Base-by-base conservation (phyloP, 2,113 vertebrate genomes). In the Struthidea cinerea region DNA sequence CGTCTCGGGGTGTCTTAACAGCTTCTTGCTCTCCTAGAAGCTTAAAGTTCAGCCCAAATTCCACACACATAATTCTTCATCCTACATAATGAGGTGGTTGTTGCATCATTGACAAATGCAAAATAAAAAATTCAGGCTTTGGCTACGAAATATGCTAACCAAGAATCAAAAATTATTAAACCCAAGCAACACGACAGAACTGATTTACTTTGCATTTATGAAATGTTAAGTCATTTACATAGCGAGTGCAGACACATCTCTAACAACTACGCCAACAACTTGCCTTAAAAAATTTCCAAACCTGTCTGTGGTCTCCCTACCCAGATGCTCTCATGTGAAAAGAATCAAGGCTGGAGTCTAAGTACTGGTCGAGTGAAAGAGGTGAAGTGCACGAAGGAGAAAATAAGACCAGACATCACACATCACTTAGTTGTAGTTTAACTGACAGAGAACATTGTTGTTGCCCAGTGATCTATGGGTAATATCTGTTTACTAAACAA, bases 121-220 rank as follows among this genome's bases (percentile, higher is more conserved):
- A 56, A 88, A 65, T 56, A 63, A 81, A 93, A 68, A 23, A 71
- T 14, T 50, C 32, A 90, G 56, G 83, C 52, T 71, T 85, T 47
- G 37, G 84, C 79, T 91, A 84, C 56, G 74, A 94, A 91, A 90
- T 80, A 92, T 46, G 84, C 56, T 90, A 78, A 91, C 42, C 35
- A 61, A 89, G 95, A 96, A 90, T 93, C 74, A 95, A 91, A 90
- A 95, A 81, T 86, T 18, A 95, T 94, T 93, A 92, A 93, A 93
- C 41, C 63, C 73, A 84, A 71, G 68, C 42, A 75, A 91, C 30
- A 52, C 2, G 60, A 74, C 89, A 57, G 81, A 92, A 93, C 20
- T n/a, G 46, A 92, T 75, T 90, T 74, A 49, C 26, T 96, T 90
- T 46, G 37, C 83, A 93, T 75, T 96, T 86, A 79, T 26, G 44